phyloP scores from a whole-genome alignment of 2,797 vertebrate genomes.

The Enteromius unitaeniatus region DNA sequence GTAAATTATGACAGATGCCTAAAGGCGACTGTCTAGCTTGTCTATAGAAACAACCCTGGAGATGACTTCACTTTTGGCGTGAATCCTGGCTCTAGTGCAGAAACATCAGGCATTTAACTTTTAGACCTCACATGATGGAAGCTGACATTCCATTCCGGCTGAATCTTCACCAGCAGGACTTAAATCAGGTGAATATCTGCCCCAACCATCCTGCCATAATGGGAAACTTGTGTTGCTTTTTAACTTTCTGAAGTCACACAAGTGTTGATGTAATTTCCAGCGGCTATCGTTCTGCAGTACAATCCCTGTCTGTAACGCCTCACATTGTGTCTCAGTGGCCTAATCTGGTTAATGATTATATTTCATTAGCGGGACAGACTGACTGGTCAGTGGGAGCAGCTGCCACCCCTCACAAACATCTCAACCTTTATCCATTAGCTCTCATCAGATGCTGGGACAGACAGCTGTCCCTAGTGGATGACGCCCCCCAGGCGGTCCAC shows the following conservation, averaged over 20 bases:
- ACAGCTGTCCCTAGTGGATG: neutral
- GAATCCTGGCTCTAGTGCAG: too few species aligned
- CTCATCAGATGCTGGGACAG: constrained; percentile 12
- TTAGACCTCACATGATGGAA: neutral
- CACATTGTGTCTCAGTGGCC: constrained; percentile 3
- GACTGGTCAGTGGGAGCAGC: constrained; percentile 13
- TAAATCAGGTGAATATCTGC: constrained; percentile 20
- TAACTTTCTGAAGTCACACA: constrained; percentile 3
- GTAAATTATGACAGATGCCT: neutral
- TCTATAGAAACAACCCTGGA: neutral
- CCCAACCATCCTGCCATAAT: constrained; percentile 17
- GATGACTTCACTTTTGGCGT: neutral
- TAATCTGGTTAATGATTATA: constrained; percentile 46
- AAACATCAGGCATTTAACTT: neutral
- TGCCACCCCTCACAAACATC: constrained; percentile 23
- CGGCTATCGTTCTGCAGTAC: neutral
- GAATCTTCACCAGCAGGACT: neutral
- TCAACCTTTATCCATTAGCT: constrained; percentile 45
- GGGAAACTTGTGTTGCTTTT: neutral
- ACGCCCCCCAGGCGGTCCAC: neutral
- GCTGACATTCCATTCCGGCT: neutral
- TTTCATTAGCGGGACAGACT: constrained; percentile 22
- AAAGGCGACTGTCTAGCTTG: neutral
- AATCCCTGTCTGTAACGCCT: neutral
- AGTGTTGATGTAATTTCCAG: constrained; percentile 2